Base-by-base conservation (phyloP, 1,140 invertebrate genomes). In the Holotrichia oblita region DNA sequence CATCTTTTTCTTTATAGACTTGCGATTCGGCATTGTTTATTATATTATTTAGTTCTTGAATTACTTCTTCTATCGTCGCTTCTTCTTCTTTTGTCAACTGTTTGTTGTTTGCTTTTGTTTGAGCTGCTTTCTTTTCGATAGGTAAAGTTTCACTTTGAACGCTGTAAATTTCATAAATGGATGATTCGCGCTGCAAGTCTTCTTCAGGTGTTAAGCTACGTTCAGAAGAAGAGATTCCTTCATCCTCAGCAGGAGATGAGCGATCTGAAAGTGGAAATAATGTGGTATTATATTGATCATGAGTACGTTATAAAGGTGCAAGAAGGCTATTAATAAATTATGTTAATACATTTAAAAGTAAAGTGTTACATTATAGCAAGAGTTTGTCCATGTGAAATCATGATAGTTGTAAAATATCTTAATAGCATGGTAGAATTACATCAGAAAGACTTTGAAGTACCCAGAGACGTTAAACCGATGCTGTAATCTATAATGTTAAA, bases 21-120 rank as follows among this genome's bases (percentile, higher is more conserved):
- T 95, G 93, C 0, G 91, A 91, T 87, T 95, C 94, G 0, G 94
- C 94, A 78, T 96, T 93, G 84, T 94, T 95, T 0, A 96, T 93
- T 74, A 96, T 95, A 81, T 95, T 95, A 81, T 93, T 90, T 40
- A 96, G 85, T 84, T 95, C 94, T 85, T 95, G 93, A 82, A 96
- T 96, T 0, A 96, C 94, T 87, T 96, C 94, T 81, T 96, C 95
- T 73, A 96, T 95, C 14, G 94, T 95, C 0, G 93, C 94, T 87
- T 95, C 94, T 73, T 93, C 93, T 81, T 94, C 93, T 34, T 69
- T 20, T 10, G 61, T 69, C 7, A 69, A 27, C 14, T 24, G 3
- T 8, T 69, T 69, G 22, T 0, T 17, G 6, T 69, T 69, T 24
- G 61, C 0, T 40, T 74, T 74, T 2, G n/a, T 44, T 72, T 94